These are phyloP conservation scores for Leucoraja ocellata DNA, from an alignment of 2,797 vertebrate species.

Conservation along the genomic window DNA sequence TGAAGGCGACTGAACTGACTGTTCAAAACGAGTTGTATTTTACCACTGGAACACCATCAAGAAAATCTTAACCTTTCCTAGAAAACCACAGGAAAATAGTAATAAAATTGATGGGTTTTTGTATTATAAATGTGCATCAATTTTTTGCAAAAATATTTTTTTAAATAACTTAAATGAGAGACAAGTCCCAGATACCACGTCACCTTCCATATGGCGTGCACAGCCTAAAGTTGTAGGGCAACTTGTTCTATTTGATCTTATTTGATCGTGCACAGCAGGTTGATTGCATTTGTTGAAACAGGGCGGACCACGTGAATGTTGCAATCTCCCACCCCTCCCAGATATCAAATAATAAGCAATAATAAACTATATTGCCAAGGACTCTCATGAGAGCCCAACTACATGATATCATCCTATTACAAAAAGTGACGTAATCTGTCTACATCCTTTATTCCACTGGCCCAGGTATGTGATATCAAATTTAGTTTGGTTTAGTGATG, in stretches of 20 bases:
- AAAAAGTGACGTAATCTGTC: no score
- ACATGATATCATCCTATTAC: no score
- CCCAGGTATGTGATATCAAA: no score
- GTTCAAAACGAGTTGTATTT: background rate
- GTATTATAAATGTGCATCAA: background rate
- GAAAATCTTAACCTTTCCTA: background rate
- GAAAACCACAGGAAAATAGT: background rate
- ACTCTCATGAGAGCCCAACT: background rate
- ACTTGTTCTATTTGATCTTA: no score
- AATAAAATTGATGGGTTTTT: background rate
- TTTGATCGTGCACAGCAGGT: no score
- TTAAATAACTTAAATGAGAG: background rate
- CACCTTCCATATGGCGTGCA: no score
- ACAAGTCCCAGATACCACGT: background rate
- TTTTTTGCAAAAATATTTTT: background rate
- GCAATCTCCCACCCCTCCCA: background rate
- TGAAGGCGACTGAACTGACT: background rate
- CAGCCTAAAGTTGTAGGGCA: no score
- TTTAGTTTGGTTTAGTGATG: no score
- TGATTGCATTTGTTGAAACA: no score
- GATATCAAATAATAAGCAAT: background rate
- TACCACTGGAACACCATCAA: background rate
- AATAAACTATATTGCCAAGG: background rate
- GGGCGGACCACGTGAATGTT: no score
- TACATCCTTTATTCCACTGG: no score